Conservation (phyloP, 2,888 invertebrate genomes). For the Acleris literana region DNA sequence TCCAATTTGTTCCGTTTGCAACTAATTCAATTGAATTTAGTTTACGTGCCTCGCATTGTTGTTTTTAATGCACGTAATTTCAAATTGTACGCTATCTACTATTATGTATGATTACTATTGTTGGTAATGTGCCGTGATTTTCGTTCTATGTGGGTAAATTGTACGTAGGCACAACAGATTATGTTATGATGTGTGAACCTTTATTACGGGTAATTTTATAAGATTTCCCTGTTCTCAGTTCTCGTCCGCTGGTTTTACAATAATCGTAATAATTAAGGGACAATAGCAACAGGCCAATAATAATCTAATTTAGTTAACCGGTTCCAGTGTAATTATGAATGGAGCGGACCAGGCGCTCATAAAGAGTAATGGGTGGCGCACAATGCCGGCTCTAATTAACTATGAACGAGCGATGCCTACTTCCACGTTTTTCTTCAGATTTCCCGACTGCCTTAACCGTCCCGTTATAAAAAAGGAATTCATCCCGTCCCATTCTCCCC, state of each 20-base stretch:
- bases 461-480: conserved; percentile 61
- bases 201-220: conserved; percentile 28
- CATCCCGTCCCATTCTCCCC: conserved; percentile 63
- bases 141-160: conserved; percentile 31
- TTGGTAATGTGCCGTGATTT: conserved; percentile 29
- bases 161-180: conserved; percentile 22
- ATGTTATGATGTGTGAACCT: conserved; percentile 22
- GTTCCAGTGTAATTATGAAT: conserved; percentile 33
- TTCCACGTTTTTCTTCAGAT: conserved; percentile 72
- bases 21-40: conserved; percentile 55
- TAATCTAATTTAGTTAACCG: conserved; percentile 31
- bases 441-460: conserved; percentile 73
- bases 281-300: conserved; percentile 34
- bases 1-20: conserved; percentile 72
- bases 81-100: conserved; percentile 31
- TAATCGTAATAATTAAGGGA: conserved; percentile 21
- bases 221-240: conserved; percentile 1
- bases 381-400: conserved; percentile 47
- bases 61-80: conserved; percentile 35
- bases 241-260: conserved; percentile 4
- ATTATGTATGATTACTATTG: conserved; percentile 35
- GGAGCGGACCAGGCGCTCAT: conserved; percentile 32
- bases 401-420: conserved; percentile 48
- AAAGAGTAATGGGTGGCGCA: conserved; percentile 34
- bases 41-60: conserved; percentile 37